Conservation (phyloP, 1,140 invertebrate genomes). For the Phymorhynchus buccinoides region DNA sequence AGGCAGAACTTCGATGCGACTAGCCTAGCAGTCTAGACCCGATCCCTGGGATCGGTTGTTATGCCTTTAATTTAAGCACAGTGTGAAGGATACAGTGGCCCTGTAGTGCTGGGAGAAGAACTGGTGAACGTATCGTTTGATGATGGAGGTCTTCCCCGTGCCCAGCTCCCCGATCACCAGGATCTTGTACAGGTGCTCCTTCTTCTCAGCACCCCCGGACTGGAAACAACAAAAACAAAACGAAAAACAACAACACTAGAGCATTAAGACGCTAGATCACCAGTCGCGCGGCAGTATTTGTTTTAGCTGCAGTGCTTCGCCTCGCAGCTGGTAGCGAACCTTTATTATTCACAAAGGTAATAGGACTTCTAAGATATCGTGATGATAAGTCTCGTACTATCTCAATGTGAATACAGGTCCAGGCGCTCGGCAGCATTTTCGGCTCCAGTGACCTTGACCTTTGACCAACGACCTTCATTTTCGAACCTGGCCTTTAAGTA, state of each 20-base stretch:
- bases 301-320: too few species aligned
- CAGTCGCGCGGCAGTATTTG: background rate
- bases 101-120: conserved; percentile 99
- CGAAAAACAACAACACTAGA: too few species aligned
- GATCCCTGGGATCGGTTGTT: too few species aligned
- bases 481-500: too few species aligned
- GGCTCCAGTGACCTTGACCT: too few species aligned
- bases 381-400: background rate
- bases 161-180: conserved; percentile 98
- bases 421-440: too few species aligned
- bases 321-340: too few species aligned
- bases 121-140: conserved; percentile 96
- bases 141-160: conserved; percentile 97
- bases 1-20: too few species aligned
- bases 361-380: background rate
- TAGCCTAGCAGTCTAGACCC: too few species aligned
- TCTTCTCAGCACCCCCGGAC: conserved; percentile 75
- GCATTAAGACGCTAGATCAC: too few species aligned
- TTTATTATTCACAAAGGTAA: background rate
- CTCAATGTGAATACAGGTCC: conserved; percentile 88
- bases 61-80: too few species aligned
- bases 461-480: too few species aligned
- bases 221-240: conserved; percentile 47
- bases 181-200: conserved; percentile 97
- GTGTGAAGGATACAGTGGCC: conserved; percentile 84